phyloP scores from a whole-genome alignment of 2,113 vertebrate genomes.

The Pterocles gutturalis region DNA sequence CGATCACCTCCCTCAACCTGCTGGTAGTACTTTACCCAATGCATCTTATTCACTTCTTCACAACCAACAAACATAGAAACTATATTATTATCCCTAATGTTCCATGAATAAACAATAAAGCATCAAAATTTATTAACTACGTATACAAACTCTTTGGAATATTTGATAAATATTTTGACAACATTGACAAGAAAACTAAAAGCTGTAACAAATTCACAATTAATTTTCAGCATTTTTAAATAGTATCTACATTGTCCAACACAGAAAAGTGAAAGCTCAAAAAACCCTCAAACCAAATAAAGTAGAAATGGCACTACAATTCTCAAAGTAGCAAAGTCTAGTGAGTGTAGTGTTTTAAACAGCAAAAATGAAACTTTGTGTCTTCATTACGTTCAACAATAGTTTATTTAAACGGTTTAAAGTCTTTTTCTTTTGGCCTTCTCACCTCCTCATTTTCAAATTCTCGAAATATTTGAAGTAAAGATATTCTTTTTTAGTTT shows the following conservation, averaged over 20 bases:
- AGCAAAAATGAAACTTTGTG: neutral
- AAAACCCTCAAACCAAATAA: fast-evolving
- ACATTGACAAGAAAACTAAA: neutral
- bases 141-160: neutral
- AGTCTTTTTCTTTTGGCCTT: neutral
- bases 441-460: neutral
- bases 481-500: neutral
- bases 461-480: neutral
- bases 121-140: neutral
- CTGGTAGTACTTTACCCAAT: neutral
- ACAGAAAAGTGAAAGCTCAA: neutral
- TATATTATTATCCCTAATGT: neutral
- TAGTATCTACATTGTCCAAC: neutral
- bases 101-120: neutral
- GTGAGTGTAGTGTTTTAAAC: neutral
- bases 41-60: neutral
- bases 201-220: neutral
- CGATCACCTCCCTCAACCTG: neutral
- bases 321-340: neutral
- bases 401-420: neutral
- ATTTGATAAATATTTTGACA: neutral
- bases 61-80: neutral
- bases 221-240: neutral
- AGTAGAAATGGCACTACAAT: neutral
- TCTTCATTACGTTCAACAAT: neutral